Conservation (phyloP, 2,113 vertebrate species). For the Petrocephalus microphthalmus region DNA sequence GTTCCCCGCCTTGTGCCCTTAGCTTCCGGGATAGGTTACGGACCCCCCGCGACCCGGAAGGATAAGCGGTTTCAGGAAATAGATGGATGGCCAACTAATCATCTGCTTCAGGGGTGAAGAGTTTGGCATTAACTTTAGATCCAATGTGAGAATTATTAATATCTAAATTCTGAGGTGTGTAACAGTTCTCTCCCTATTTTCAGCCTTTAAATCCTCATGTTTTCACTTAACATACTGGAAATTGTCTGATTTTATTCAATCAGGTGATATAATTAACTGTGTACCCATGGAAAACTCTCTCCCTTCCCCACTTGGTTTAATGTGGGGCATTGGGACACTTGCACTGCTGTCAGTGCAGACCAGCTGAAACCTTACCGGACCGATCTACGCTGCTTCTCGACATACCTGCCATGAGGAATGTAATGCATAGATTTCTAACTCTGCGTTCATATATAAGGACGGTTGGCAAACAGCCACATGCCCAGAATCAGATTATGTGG, state of each 20-base stretch:
- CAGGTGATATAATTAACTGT: not conserved
- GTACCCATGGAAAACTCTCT: not conserved
- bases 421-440: not conserved
- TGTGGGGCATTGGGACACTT: not conserved
- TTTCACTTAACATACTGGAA: not conserved
- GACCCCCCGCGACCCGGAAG: no score
- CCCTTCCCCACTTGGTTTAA: not conserved
- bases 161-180: no score
- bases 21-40: no score
- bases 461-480: not conserved
- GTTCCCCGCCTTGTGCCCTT: no score
- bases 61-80: no score
- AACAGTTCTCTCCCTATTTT: no score
- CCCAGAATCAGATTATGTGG: not conserved
- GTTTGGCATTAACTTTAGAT: not conserved
- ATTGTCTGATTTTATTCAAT: not conserved
- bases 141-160: no score
- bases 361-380: not conserved
- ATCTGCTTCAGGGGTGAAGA: not conserved
- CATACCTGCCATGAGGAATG: not conserved
- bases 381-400: not conserved
- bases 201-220: not conserved
- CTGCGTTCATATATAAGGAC: not conserved
- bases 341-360: not conserved
- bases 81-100: not conserved